Evolutionary conservation across 2,113 vertebrate species (phyloP), one percentile per base, ranked within the genome.

Genomic region (Corydoras maculifer): DNA sequence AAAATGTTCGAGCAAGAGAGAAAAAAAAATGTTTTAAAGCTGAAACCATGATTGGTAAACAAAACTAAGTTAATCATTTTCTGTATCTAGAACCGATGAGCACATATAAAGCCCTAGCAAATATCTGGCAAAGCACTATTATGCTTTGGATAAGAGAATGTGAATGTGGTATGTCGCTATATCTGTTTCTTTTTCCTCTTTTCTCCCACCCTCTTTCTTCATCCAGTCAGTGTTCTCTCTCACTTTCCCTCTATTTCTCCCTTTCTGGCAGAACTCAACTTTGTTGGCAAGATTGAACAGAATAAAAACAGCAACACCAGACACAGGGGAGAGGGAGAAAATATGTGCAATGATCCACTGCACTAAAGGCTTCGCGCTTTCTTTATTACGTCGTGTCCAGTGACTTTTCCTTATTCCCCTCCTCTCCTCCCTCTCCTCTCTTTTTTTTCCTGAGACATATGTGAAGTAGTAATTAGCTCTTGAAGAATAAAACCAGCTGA

Each of bases 401-500:
- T 84, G 84, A 87, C 81, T 79, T 86, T 86, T 51, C 58, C 65
- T 58, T 57, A 55, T 6, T 7, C 50, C 49, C n/a, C 30, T 15
- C 35, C 10, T 65, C 71, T 43, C 35, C 15, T 53, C 18, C 61
- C 51, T 7, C 12, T 25, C 18, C 1, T 1, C 18, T 25, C 18
- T 25, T 25, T 25, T 25, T 79, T 81, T 82, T 86, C 84, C 84
- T 54, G 59, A 88, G 84, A 84, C 87, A 81, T 82, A 13, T 62
- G 78, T 87, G 85, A 91, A 88, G 88, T 87, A 87, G 88, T 94
- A 92, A 92, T 93, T 92, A 87, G 88, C 88, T 87, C 84, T 85
- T 79, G 87, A 88, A 89, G 94, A 92, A 96, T 96, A 97, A 98
- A 97, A 94, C 89, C 90, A 88, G 88, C 89, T 80, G 89, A 87